Evolutionary conservation across 2,113 vertebrate genomes (phyloP).

Genomic region (Delphinus delphis): DNA sequence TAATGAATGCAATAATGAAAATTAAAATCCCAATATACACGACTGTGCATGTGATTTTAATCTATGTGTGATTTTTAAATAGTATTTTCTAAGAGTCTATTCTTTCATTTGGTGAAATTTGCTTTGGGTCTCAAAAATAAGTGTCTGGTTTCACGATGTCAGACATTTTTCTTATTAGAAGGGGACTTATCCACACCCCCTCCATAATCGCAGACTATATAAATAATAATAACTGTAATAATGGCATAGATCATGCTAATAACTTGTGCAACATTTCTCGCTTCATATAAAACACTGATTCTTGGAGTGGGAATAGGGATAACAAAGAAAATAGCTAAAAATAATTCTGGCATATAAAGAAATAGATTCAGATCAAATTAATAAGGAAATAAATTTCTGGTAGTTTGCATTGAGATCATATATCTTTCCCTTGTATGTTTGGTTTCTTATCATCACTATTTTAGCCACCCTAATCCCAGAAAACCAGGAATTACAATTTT

Average conservation of each 20-base stretch:
- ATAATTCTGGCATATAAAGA: background rate
- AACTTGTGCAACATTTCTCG: background rate
- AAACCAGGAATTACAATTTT: background rate
- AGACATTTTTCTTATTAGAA: background rate
- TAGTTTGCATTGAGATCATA: accelerated
- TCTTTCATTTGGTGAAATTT: background rate
- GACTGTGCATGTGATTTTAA: background rate
- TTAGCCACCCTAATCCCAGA: accelerated
- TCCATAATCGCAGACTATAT: background rate
- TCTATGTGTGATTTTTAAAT: background rate
- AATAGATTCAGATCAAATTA: background rate
- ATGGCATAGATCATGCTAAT: background rate
- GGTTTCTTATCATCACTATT: accelerated
- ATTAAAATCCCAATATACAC: constrained; percentile 9
- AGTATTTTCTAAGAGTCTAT: background rate
- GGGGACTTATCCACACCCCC: background rate
- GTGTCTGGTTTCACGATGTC: background rate
- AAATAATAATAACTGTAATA: background rate
- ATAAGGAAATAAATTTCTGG: background rate
- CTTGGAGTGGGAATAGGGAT: no score
- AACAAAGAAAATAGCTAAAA: background rate
- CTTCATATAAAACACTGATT: background rate
- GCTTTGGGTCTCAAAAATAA: background rate
- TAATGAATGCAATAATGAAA: constrained; percentile 62
- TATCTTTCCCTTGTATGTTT: accelerated